Conservation (phyloP, 2,113 vertebrate genomes). For the Hiodon alosoides region DNA sequence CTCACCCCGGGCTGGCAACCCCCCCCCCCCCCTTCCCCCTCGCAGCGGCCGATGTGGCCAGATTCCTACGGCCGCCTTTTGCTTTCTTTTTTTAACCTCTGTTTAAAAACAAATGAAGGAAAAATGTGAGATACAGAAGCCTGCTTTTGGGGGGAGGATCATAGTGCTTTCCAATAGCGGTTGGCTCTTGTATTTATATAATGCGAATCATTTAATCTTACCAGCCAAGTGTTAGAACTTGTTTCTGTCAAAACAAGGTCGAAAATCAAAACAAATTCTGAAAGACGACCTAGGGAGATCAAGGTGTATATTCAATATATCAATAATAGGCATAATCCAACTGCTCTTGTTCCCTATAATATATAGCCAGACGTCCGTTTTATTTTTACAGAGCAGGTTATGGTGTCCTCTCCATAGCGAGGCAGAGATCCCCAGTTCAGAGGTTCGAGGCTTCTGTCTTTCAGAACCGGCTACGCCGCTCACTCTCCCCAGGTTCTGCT, state of each 20-base stretch:
- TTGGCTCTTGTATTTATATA: too few species aligned
- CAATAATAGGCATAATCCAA: neutral
- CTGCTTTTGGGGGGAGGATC: neutral
- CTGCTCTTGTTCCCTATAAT: neutral
- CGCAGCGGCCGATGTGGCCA: neutral
- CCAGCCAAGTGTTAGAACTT: too few species aligned
- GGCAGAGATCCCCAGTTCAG: neutral
- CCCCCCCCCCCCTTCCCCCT: neutral
- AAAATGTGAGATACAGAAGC: neutral
- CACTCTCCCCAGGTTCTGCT: neutral
- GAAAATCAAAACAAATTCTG: too few species aligned
- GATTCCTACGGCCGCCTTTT: constrained; percentile 15
- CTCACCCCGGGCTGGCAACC: constrained; percentile 47
- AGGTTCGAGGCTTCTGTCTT: neutral
- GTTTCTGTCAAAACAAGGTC: too few species aligned
- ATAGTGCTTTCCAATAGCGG: too few species aligned
- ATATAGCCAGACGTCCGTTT: neutral
- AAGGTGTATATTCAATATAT: too few species aligned
- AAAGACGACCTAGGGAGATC: too few species aligned
- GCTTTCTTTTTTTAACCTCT: constrained; percentile 10
- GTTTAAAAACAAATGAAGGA: neutral
- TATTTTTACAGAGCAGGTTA: neutral
- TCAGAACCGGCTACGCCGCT: neutral
- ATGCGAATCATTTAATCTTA: too few species aligned
- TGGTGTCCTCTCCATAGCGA: neutral